A percentile compares a stretch with the other conserved stretches of the same genome.
Conservation (phyloP, 2,888 invertebrate species). For the Callimorpha dominula region DNA sequence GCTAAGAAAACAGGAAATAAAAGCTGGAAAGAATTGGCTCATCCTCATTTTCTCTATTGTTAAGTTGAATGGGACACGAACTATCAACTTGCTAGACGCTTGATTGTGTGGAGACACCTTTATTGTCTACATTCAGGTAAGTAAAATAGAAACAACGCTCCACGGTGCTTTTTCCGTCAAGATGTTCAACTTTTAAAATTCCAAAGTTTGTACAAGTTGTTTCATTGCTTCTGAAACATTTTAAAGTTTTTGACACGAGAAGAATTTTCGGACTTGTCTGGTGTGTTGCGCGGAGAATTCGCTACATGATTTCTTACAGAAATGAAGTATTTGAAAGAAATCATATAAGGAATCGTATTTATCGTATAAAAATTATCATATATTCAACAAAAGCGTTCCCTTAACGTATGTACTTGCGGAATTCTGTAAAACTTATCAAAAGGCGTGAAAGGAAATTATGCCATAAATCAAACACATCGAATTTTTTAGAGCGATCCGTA, state of each 20-base stretch:
- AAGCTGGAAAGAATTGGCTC: slow-evolving; percentile 82
- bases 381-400: slow-evolving; percentile 50
- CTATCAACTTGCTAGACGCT: slow-evolving; percentile 81
- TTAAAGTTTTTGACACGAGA: slow-evolving; percentile 60
- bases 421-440: slow-evolving; percentile 65
- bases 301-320: slow-evolving; percentile 33
- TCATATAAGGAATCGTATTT: slow-evolving; percentile 17
- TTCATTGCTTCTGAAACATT: slow-evolving; percentile 63
- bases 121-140: slow-evolving; percentile 83
- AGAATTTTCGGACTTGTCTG: slow-evolving; percentile 55
- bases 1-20: slow-evolving; percentile 78
- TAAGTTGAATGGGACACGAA: slow-evolving; percentile 82
- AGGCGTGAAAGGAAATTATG: slow-evolving; percentile 75
- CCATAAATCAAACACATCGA: slow-evolving; percentile 78
- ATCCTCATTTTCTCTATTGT: slow-evolving; percentile 85
- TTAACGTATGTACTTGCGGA: slow-evolving; percentile 54
- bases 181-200: slow-evolving; percentile 78
- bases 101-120: slow-evolving; percentile 83
- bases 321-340: neutral
- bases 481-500: slow-evolving; percentile 75
- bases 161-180: slow-evolving; percentile 73
- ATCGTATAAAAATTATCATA: slow-evolving; percentile 33
- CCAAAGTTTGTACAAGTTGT: slow-evolving; percentile 66
- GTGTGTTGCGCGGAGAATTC: slow-evolving; percentile 39
- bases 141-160: slow-evolving; percentile 78